Conservation (phyloP, 2,888 invertebrate genomes). For the Hermaeophaga mercurialis region DNA sequence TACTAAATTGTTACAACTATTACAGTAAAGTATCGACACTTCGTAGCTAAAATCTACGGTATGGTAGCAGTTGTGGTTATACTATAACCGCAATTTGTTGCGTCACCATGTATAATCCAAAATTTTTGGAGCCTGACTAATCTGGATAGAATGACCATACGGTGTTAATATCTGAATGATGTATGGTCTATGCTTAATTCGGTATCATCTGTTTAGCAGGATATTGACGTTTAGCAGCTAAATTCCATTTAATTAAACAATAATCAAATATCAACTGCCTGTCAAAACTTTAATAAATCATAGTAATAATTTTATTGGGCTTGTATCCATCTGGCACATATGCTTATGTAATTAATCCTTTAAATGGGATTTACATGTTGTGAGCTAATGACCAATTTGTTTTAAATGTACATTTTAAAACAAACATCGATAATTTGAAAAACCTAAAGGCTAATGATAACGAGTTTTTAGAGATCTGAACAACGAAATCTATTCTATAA, state of each 20-base stretch:
- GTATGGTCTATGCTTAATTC: not conserved
- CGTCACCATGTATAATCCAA: not conserved
- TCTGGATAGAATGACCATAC: not conserved
- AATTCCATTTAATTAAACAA: conserved; percentile 14
- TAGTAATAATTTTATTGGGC: conserved; percentile 15
- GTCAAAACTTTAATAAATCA: conserved; percentile 15
- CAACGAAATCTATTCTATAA: no score
- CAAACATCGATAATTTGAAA: conserved; percentile 6
- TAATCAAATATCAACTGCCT: conserved; percentile 15
- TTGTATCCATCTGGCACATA: conserved; percentile 5
- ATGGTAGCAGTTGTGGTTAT: no score
- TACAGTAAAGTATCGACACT: no score
- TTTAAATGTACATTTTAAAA: conserved; percentile 7
- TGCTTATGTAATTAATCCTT: conserved; percentile 10
- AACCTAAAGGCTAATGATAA: no score
- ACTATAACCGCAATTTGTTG: no score
- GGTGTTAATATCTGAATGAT: conserved; percentile 8
- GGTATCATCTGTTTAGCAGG: conserved; percentile 1
- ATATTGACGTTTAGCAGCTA: conserved; percentile 11
- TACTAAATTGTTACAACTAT: no score
- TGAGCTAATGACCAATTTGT: conserved; percentile 14
- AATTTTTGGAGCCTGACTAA: not conserved
- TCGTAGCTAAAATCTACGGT: no score
- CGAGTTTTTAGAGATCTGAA: no score
- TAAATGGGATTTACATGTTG: conserved; percentile 14